Percentiles rank a stretch among this genome's conserved stretches.
Evolutionary conservation across 2,888 invertebrate species (phyloP).

Genomic region (Parnassius smintheus): DNA sequence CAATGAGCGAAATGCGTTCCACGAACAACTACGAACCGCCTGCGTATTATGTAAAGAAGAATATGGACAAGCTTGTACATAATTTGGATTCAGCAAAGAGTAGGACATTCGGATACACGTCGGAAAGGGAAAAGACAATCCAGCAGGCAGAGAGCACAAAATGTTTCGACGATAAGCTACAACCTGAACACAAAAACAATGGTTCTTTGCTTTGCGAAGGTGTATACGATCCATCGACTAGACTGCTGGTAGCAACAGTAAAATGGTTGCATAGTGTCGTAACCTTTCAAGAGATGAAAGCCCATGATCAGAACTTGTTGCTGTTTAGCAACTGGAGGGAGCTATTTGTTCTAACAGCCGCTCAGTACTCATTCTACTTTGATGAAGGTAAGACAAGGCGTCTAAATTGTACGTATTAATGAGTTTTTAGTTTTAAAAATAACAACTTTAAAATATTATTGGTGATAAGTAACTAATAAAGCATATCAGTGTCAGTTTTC

Average conservation of each 20-base stretch:
- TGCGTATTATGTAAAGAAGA: slow-evolving; percentile 51
- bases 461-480: too few relatives aligned
- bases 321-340: slow-evolving; percentile 92
- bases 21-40: slow-evolving; percentile 53
- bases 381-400: slow-evolving; percentile 82
- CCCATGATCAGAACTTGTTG: slow-evolving; percentile 85
- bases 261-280: slow-evolving; percentile 91
- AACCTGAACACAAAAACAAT: slow-evolving; percentile 44
- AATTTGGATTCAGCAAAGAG: slow-evolving; percentile 17
- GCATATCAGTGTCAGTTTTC: too few relatives aligned
- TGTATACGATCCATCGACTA: slow-evolving; percentile 86
- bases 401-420: neutral
- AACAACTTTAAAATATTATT: too few relatives aligned
- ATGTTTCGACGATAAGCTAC: slow-evolving; percentile 32
- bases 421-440: too few relatives aligned
- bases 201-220: slow-evolving; percentile 62
- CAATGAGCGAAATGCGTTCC: slow-evolving; percentile 36
- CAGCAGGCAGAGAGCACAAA: slow-evolving; percentile 38
- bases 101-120: slow-evolving; percentile 12
- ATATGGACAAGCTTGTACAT: slow-evolving; percentile 32
- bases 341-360: slow-evolving; percentile 90
- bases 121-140: slow-evolving; percentile 36
- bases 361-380: slow-evolving; percentile 88
- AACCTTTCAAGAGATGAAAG: slow-evolving; percentile 85
- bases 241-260: slow-evolving; percentile 87